Evolutionary conservation across 53 echinoderm and acorn worm genomes (phyloP).

Genomic region (Stichopus horrens): DNA sequence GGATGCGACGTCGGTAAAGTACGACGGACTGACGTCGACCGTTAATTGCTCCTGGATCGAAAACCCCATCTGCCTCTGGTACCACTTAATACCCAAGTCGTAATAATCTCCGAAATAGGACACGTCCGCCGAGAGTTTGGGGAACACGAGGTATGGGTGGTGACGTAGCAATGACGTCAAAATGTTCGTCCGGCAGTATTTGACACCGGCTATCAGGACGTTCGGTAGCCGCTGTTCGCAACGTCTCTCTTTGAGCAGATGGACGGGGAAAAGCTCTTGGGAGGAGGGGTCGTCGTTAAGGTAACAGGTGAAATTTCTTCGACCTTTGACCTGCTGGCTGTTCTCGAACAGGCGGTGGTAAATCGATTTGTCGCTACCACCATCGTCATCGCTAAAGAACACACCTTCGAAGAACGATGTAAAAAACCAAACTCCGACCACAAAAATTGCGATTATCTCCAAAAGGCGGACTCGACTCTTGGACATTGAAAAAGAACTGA

Average conservation of each 20-base stretch:
- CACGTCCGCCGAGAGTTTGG: slow-evolving; percentile 10
- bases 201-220: slow-evolving; percentile 26
- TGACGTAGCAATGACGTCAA: slow-evolving; percentile 43
- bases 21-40: not conserved
- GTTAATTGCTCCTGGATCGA: not conserved
- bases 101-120: slow-evolving; percentile 32
- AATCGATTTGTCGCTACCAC: not conserved
- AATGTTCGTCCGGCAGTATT: slow-evolving; percentile 27
- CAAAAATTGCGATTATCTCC: not conserved
- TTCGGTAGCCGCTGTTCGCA: slow-evolving; percentile 25
- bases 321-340: not conserved
- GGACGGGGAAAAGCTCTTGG: not conserved
- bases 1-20: not conserved
- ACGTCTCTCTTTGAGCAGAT: slow-evolving; percentile 1
- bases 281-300: slow-evolving; percentile 16
- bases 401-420: not conserved
- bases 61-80: slow-evolving; percentile 29
- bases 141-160: slow-evolving; percentile 36
- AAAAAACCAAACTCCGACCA: slow-evolving; percentile 21
- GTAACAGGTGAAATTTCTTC: slow-evolving; percentile 22
- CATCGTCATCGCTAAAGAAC: slow-evolving; percentile 1
- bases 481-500: slow-evolving; percentile 28
- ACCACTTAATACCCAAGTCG: slow-evolving; percentile 31
- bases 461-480: not conserved
- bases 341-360: not conserved